Evolutionary conservation across 2,888 invertebrate species (phyloP).

Genomic region (Agonopterix subpropinquella): DNA sequence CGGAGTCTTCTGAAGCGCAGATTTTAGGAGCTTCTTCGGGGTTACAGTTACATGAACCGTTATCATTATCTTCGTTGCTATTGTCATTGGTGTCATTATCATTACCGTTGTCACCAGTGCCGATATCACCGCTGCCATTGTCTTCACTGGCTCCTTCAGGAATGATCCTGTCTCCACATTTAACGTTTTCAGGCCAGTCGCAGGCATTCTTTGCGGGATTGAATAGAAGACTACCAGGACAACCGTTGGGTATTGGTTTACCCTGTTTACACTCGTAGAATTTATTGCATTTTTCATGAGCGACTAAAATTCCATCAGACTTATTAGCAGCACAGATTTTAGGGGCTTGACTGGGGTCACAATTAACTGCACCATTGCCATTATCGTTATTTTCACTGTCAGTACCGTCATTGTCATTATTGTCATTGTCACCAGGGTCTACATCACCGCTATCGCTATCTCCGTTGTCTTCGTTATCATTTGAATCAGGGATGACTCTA

Average conservation of each 20-base stretch:
- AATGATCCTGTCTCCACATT: conserved; percentile 29
- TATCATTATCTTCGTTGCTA: not conserved
- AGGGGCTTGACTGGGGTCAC: conserved; percentile 23
- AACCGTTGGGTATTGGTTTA: conserved; percentile 21
- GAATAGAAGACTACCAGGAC: conserved; percentile 23
- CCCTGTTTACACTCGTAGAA: conserved; percentile 33
- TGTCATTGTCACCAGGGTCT: conserved; percentile 2
- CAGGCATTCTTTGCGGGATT: conserved; percentile 26
- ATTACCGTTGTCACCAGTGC: conserved; percentile 2
- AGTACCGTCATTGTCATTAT: conserved; percentile 2
- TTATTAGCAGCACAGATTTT: conserved; percentile 23
- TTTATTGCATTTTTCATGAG: conserved; percentile 25
- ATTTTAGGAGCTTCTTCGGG: conserved; percentile 10
- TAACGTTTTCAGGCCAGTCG: conserved; percentile 34
- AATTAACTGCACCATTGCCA: conserved; percentile 13
- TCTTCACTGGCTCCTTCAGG: conserved; percentile 21
- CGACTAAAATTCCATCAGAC: conserved; percentile 23
- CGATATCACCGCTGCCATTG: conserved; percentile 13
- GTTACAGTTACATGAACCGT: not conserved
- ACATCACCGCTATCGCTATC: conserved; percentile 1
- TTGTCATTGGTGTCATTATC: conserved; percentile 6
- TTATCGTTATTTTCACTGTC: not conserved
- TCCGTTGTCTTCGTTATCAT: conserved; percentile 9
- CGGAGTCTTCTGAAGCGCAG: conserved; percentile 23
- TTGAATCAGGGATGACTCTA: conserved; percentile 6